Evolutionary conservation across 92 coral and sea anemone genomes (phyloP), one percentile per base, ranked within the genome.

Genomic region (Zoanthus sociatus): DNA sequence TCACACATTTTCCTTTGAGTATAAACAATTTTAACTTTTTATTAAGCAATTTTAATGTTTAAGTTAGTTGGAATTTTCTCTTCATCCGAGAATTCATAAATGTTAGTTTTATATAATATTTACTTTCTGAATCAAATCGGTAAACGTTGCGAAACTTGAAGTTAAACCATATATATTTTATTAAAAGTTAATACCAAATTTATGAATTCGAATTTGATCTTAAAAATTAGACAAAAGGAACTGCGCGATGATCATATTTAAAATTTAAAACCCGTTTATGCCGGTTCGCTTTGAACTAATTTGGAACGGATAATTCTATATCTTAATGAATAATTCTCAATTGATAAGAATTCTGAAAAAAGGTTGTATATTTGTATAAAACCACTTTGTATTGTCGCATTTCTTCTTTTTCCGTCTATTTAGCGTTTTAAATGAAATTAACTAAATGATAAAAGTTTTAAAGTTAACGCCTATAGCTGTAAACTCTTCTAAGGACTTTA

Each of bases 251-350:
- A 77, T 30, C 18, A 4, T 77, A 77, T 13, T 53, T 11, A 76
- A 9, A 30, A 53, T 51, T 77, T 30, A 30, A 12, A 54, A 53
- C 67, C 11, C 30, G 31, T 48, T 79, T 67, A 32, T 64, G 85
- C 66, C 85, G 75, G 85, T 67, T 81, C 56, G 84, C n/a, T 61
- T 55, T 55, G 12, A 61, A 60, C 61, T 66, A 37, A 7, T 79
- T 20, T n/a, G 11, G 18, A 76, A 18, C 42, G 42, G 61, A 76
- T 18, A 47, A 20, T 8, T 37, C 4, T 9, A 73, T 42, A 44
- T 18, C n/a, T 74, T 74, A 60, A 10, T 74, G 46, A 37, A 74
- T 47, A 53, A 74, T 1, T 50, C 55, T 50, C 55, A 37, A 37
- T 2, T 37, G 42, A 37, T 37, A 37, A 37, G 42, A 37, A 37